Evolutionary conservation across 1,140 invertebrate species (phyloP), one percentile per base, ranked within the genome.

Genomic region (Drusus annulatus): DNA sequence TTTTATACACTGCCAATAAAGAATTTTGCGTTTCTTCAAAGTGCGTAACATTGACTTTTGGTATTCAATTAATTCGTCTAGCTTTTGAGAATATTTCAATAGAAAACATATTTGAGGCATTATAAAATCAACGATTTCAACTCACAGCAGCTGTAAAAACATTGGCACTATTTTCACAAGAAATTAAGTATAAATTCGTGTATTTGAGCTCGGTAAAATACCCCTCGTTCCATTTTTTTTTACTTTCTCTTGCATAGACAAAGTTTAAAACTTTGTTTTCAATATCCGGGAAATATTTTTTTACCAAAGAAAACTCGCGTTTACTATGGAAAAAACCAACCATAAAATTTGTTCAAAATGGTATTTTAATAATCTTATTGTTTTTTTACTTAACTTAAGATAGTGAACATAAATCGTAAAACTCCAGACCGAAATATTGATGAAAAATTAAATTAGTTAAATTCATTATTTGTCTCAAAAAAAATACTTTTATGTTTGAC

Each of bases 21-120:
- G 4, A 23, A 71, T 71, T 21, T 71, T 71, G 54, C 62, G 62
- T 65, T 65, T 2, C 45, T 68, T 28, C 17, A 5, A 2, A 19
- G 21, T n/a, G 36, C 68, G 68, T 71, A 71, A 71, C 52, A 71
- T 71, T 51, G 68, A 71, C 21, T 52, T 71, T 71, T 71, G 68
- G 68, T 23, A 52, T 13, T 51, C 10, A 25, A 51, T 52, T 31
- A n/a, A 31, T 15, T 31, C 10, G 16, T 25, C 25, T 51, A 16
- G 50, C 8, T 10, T 45, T 45, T 45, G 8, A 13, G 36, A 21
- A 65, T 21, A 45, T 16, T 52, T 51, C 19, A 3, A 71, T 16
- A 71, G n/a, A 19, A n/a, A 50, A 71, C 50, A 71, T 71, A 25
- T 71, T 71, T 71, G 68, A 71, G 68, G 56, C 4, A 8, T 58